Evolutionary conservation across 30 jellyfish, hydroid and myxozoan genomes (phyloP).

Genomic region (Aurelia coerulea): DNA sequence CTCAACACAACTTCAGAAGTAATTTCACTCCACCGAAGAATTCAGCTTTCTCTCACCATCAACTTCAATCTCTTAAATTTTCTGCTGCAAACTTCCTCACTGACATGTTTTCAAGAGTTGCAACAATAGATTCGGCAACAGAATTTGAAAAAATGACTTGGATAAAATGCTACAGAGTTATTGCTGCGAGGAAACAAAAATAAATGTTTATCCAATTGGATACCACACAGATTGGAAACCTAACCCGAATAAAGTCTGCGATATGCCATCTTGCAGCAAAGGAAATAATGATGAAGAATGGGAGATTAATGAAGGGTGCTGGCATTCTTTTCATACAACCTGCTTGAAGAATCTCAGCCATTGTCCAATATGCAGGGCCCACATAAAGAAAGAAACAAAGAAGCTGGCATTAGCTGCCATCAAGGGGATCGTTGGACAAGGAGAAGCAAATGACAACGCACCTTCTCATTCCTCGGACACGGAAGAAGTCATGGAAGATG

Average conservation of each 20-base stretch:
- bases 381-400: neutral
- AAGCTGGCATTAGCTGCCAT: neutral
- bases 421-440: too few species aligned
- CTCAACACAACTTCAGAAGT: slow-evolving; percentile 18
- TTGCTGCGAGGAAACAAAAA: slow-evolving; percentile 1
- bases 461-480: too few species aligned
- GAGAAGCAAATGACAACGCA: too few species aligned
- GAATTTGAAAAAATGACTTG: neutral
- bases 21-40: slow-evolving; percentile 26
- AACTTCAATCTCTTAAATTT: slow-evolving; percentile 1
- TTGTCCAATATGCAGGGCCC: slow-evolving; percentile 13
- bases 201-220: neutral
- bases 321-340: slow-evolving; percentile 4
- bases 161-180: neutral
- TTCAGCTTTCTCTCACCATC: slow-evolving; percentile 1
- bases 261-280: neutral
- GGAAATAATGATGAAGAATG: neutral
- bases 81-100: slow-evolving; percentile 7
- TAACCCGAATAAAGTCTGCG: neutral
- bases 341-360: neutral
- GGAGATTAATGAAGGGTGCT: slow-evolving; percentile 10
- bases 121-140: neutral
- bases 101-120: slow-evolving; percentile 1
- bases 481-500: too few species aligned
- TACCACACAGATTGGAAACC: slow-evolving; percentile 27